Percentiles rank a stretch among this genome's conserved stretches.
phyloP scores from a whole-genome alignment of 1,140 invertebrate genomes.

The Caenorhabditis remanei region DNA sequence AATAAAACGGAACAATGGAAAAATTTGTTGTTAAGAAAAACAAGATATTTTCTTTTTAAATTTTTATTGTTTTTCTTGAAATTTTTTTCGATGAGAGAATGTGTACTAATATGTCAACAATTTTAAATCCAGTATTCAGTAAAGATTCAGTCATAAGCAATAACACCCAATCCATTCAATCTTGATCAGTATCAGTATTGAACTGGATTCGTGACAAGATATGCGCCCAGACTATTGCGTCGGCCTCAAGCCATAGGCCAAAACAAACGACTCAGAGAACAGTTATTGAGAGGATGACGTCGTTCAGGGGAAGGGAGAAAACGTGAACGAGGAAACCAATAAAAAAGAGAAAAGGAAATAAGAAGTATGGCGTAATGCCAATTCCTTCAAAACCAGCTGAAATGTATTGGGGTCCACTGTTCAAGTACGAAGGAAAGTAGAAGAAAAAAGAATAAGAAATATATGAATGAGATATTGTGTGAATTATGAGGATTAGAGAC shows the following conservation, averaged over 20 bases:
- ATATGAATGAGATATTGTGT: conserved; percentile 15
- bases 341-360: not conserved
- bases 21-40: no score
- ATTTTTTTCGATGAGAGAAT: no score
- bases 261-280: conserved; percentile 49
- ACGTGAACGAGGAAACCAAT: conserved; percentile 14
- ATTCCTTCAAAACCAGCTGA: conserved; percentile 49
- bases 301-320: not conserved
- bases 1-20: no score
- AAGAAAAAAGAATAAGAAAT: not conserved
- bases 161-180: not conserved
- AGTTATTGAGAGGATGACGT: not conserved
- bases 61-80: no score
- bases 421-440: conserved; percentile 7
- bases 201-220: not conserved
- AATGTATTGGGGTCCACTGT: conserved; percentile 32
- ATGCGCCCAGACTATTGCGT: not conserved
- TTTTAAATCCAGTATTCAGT: no score
- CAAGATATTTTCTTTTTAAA: no score
- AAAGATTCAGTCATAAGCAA: not conserved
- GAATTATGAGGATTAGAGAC: conserved; percentile 43
- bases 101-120: no score
- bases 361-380: not conserved
- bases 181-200: conserved; percentile 4
- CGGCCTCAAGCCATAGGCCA: not conserved